Conservation (phyloP, 2,888 invertebrate genomes). For the Lithophane semibrunnea region DNA sequence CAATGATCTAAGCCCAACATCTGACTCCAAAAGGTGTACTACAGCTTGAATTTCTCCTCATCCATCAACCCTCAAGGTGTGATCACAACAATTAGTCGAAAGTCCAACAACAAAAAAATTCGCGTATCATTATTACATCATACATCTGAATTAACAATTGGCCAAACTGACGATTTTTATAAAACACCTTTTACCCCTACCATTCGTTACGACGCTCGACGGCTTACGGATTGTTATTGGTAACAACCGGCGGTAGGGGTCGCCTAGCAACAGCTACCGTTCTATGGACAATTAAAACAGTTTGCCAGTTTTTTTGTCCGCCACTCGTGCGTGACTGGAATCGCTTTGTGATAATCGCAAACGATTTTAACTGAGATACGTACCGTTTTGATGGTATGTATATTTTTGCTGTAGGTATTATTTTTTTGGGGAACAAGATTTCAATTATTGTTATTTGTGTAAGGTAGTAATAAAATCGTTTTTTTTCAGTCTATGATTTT, state of each 20-base stretch:
- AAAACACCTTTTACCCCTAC: slow-evolving; percentile 57
- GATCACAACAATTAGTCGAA: slow-evolving; percentile 54
- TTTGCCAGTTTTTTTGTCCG: slow-evolving; percentile 65
- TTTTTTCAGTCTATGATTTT: slow-evolving; percentile 31
- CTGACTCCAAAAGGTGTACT: slow-evolving; percentile 36
- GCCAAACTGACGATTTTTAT: slow-evolving; percentile 28
- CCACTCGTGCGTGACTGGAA: slow-evolving; percentile 67
- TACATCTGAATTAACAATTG: slow-evolving; percentile 36
- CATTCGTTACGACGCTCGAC: slow-evolving; percentile 6
- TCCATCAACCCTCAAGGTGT: slow-evolving; percentile 53
- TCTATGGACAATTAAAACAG: slow-evolving; percentile 66
- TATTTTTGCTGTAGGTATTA: slow-evolving; percentile 48
- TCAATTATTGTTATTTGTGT: slow-evolving; percentile 48
- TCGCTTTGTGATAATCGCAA: slow-evolving; percentile 65
- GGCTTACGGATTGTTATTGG: slow-evolving; percentile 18
- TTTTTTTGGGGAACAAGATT: slow-evolving; percentile 35
- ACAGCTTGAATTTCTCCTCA: slow-evolving; percentile 23
- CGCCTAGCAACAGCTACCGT: slow-evolving; percentile 65
- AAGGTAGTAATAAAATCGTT: slow-evolving; percentile 24
- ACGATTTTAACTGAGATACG: slow-evolving; percentile 63
- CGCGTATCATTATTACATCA: slow-evolving; percentile 42
- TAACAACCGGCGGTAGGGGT: slow-evolving; percentile 53
- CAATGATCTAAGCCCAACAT: slow-evolving; percentile 22
- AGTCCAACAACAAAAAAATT: slow-evolving; percentile 29
- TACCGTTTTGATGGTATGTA: slow-evolving; percentile 60